Percentiles rank a stretch among this genome's conserved stretches.
Conservation (phyloP, 2,888 invertebrate species). For the Diaprepes abbreviatus region DNA sequence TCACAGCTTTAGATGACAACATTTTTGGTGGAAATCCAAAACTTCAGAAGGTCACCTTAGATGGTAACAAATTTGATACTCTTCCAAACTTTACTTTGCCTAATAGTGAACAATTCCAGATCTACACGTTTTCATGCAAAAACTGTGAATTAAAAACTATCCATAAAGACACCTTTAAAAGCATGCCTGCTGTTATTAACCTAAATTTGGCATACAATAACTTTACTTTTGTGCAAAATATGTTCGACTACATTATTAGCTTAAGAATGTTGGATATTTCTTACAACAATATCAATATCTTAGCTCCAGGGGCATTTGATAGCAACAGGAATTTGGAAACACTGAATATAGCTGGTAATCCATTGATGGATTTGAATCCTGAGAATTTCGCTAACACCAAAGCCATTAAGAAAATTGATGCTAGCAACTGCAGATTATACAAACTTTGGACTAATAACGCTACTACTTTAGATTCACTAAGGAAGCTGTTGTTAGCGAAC, state of each 20-base stretch:
- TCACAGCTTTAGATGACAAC: slow-evolving; percentile 77
- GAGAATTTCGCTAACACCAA: slow-evolving; percentile 76
- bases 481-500: slow-evolving; percentile 70
- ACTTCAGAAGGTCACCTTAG: slow-evolving; percentile 78
- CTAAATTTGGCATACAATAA: slow-evolving; percentile 78
- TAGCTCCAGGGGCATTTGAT: slow-evolving; percentile 76
- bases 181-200: slow-evolving; percentile 75
- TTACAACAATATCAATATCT: slow-evolving; percentile 75
- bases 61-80: slow-evolving; percentile 77
- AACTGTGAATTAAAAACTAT: slow-evolving; percentile 76
- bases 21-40: slow-evolving; percentile 79
- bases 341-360: slow-evolving; percentile 81
- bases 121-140: slow-evolving; percentile 76
- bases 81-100: slow-evolving; percentile 74
- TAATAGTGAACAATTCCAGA: slow-evolving; percentile 48
- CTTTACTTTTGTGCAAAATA: slow-evolving; percentile 71
- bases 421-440: slow-evolving; percentile 78
- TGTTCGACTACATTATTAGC: slow-evolving; percentile 72
- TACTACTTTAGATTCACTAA: slow-evolving; percentile 60
- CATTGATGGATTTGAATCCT: slow-evolving; percentile 74
- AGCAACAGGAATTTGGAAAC: slow-evolving; percentile 77
- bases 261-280: slow-evolving; percentile 81
- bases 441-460: slow-evolving; percentile 72
- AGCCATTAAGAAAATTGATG: slow-evolving; percentile 76
- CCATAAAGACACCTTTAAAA: slow-evolving; percentile 77